phyloP scores from a whole-genome alignment of 2,113 vertebrate genomes.

The Globicephala melas region DNA sequence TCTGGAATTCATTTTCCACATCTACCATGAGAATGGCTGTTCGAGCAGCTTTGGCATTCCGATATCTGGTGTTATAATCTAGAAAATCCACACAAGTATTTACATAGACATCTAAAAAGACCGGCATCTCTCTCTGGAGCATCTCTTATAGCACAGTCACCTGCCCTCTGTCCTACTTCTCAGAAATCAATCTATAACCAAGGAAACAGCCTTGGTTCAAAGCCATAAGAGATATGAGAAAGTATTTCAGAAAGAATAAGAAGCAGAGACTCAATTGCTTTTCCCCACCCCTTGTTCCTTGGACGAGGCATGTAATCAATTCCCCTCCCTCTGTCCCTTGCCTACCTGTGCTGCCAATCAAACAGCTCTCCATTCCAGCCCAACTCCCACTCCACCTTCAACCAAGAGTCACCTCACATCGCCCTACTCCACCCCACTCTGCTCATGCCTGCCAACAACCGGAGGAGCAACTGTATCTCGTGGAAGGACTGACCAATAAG shows the following conservation, averaged over 20 bases:
- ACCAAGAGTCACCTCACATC: neutral
- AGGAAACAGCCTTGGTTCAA: neutral
- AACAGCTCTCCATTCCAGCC: neutral
- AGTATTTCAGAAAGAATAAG: constrained; percentile 1
- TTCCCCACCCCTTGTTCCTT: neutral
- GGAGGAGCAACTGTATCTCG: neutral
- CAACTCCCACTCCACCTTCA: neutral
- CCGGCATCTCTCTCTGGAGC: neutral
- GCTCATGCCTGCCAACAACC: neutral
- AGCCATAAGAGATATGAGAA: neutral
- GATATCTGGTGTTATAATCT: neutral
- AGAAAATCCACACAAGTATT: neutral
- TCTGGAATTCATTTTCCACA: neutral
- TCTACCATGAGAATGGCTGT: neutral
- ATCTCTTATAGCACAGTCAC: neutral
- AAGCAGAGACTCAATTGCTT: neutral
- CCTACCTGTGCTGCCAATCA: neutral
- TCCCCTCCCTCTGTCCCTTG: neutral
- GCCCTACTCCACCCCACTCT: neutral
- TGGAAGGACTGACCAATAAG: neutral
- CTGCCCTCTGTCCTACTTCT: neutral
- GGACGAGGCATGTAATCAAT: neutral
- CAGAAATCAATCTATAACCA: neutral
- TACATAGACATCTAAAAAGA: neutral
- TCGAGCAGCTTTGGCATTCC: neutral